Conservation (phyloP, 2,797 vertebrate genomes). For the Lagodon rhomboides region DNA sequence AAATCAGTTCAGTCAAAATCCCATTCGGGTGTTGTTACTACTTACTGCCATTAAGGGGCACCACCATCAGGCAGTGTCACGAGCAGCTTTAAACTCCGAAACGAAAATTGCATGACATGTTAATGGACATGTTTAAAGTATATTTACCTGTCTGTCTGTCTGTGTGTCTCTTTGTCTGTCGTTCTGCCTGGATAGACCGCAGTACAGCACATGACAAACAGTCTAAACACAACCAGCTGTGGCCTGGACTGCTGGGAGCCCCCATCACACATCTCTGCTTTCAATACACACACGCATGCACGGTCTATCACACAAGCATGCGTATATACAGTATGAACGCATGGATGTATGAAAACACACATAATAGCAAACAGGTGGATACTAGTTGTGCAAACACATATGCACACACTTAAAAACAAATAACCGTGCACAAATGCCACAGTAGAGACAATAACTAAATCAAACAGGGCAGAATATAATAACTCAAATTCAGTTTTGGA, state of each 20-base stretch:
- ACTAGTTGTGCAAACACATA: slow-evolving; percentile 3
- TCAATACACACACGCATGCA: slow-evolving; percentile 16
- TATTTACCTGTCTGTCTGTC: slow-evolving; percentile 61
- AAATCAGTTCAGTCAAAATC: slow-evolving; percentile 8
- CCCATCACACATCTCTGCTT: slow-evolving; percentile 31
- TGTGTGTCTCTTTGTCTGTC: slow-evolving; percentile 44
- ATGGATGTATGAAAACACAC: slow-evolving; percentile 4
- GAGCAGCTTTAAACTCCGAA: slow-evolving; percentile 2
- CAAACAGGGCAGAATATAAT: not conserved
- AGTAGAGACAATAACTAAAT: not conserved
- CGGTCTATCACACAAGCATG: not conserved
- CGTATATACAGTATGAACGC: slow-evolving; percentile 20
- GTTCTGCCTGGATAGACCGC: slow-evolving; percentile 22
- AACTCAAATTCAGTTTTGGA: not conserved
- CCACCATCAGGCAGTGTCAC: not conserved
- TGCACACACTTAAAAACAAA: not conserved
- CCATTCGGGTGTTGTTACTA: not conserved
- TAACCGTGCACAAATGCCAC: not conserved
- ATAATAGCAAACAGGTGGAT: not conserved
- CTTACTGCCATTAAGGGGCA: slow-evolving; percentile 28
- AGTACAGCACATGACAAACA: slow-evolving; percentile 70
- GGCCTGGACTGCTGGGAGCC: slow-evolving; percentile 34
- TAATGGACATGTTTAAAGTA: slow-evolving; percentile 57
- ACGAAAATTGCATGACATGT: slow-evolving; percentile 39
- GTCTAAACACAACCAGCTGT: slow-evolving; percentile 81